A percentile compares a stretch with the other conserved stretches of the same genome.
These are phyloP conservation scores for Cygnus olor DNA, from an alignment of 2,797 vertebrate species.

Conservation along the genomic window DNA sequence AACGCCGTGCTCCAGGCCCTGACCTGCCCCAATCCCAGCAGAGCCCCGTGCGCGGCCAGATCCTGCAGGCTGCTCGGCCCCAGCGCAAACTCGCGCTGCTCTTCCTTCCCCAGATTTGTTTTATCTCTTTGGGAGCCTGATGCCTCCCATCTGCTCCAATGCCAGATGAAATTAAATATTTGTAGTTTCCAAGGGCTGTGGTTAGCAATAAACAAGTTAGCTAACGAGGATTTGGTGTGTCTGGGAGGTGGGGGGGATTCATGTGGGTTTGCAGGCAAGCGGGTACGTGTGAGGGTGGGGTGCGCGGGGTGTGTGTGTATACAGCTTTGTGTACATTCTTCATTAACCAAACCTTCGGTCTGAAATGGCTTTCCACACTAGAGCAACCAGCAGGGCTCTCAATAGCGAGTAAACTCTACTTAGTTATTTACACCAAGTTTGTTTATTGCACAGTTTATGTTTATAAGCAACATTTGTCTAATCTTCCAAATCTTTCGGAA, in stretches of 20 bases:
- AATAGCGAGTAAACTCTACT: neutral
- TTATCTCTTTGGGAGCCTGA: conserved; percentile 63
- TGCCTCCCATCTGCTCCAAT: conserved; percentile 67
- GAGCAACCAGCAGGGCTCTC: neutral
- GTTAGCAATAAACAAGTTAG: conserved; percentile 59
- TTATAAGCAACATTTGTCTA: conserved; percentile 60
- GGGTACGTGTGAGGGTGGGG: conserved; percentile 46
- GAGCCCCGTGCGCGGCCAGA: neutral
- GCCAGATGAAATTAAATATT: conserved; percentile 64
- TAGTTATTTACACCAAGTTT: conserved; percentile 66
- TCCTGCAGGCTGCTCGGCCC: neutral
- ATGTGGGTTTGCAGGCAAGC: neutral
- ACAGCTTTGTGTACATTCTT: conserved; percentile 21
- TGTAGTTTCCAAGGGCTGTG: conserved; percentile 62
- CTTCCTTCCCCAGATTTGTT: conserved; percentile 54
- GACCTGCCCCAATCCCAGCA: neutral
- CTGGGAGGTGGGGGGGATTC: neutral
- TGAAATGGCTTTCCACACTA: conserved; percentile 40
- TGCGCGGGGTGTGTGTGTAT: neutral
- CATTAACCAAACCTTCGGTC: conserved; percentile 29
- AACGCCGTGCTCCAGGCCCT: rapidly evolving
- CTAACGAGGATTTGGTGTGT: conserved; percentile 42
- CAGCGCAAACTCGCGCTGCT: neutral
- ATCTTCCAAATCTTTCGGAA: conserved; percentile 47
- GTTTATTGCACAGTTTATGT: conserved; percentile 70